Evolutionary conservation across 2,888 invertebrate genomes (phyloP), one percentile per base, ranked within the genome.

Genomic region (Platycnemis pennipes): DNA sequence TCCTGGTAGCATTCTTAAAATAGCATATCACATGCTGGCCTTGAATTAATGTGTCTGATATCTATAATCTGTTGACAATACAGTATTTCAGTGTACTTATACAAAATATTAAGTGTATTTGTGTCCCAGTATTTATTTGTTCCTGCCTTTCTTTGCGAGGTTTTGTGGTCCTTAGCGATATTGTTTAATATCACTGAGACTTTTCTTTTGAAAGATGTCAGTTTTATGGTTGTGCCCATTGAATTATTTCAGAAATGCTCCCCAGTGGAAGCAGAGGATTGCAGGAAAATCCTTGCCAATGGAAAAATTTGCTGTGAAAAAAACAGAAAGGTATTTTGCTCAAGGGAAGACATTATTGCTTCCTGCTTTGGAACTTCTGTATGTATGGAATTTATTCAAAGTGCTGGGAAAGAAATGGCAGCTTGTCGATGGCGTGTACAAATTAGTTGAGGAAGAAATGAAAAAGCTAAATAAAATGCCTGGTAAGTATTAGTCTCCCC

Each of bases 251-350:
- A 98, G 98, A 95, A 97, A 98, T 95, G 98, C 99, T 8, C 98
- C 99, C 3, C 97, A 97, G 94, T 98, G 98, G 96, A 99, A 99
- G 96, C 98, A 99, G 96, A 97, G 98, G 94, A 98, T 99, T 94
- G 99, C 99, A 53, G 99, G 99, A 0, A 99, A 99, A 96, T 99
- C 99, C 0, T 96, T 99, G 95, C 99, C 99, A 1, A 98, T 99
- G 98, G 99, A 99, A 96, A 99, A 99, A 96, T 99, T 99, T 96
- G 98, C 98, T 88, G 97, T 98, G n/a, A 98, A 98, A 96, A 98
- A 99, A 95, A 97, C 99, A 88, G 97, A 98, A 95, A 97, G 99
- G 94, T 99, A 98, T 96, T 97, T 97, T 95, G 97, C 97, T 69
- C 99, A 99, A 96, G 97, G 98, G 94, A 97, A 98, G 94, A 97